Evolutionary conservation across 1,140 invertebrate species (phyloP).

Genomic region (Drosophila melanogaster): DNA sequence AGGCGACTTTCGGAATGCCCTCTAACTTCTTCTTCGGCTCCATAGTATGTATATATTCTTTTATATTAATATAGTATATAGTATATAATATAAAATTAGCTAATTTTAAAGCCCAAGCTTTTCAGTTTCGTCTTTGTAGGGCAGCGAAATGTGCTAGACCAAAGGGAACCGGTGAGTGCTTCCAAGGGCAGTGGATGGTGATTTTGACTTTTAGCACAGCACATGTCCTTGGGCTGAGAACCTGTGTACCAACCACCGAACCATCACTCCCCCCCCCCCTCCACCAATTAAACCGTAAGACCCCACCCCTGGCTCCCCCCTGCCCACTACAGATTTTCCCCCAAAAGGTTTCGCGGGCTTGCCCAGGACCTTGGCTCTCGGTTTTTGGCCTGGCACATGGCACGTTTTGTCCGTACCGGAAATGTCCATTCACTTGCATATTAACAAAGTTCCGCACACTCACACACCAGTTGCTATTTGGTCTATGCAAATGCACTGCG

Average conservation of each 20-base stretch:
- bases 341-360: conserved; percentile 41
- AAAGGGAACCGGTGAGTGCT: conserved; percentile 18
- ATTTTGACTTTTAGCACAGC: conserved; percentile 41
- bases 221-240: conserved; percentile 61
- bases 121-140: not conserved
- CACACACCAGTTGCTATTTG: conserved; percentile 36
- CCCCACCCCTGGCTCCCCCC: not conserved
- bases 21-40: not conserved
- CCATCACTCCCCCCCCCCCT: too few species aligned
- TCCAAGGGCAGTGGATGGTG: conserved; percentile 41
- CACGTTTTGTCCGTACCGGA: conserved; percentile 79
- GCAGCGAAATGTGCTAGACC: conserved; percentile 42
- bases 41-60: too few species aligned
- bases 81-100: too few species aligned
- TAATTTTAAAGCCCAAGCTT: not conserved
- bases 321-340: not conserved
- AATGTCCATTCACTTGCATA: conserved; percentile 83
- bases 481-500: conserved; percentile 33
- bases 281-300: too few species aligned
- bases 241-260: not conserved
- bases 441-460: conserved; percentile 82
- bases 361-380: conserved; percentile 33
- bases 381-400: conserved; percentile 52
- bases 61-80: too few species aligned
- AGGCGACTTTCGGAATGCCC: not conserved